These are phyloP conservation scores for Terrapene triunguis DNA, from an alignment of 2,113 vertebrate genomes.

Conservation along the genomic window DNA sequence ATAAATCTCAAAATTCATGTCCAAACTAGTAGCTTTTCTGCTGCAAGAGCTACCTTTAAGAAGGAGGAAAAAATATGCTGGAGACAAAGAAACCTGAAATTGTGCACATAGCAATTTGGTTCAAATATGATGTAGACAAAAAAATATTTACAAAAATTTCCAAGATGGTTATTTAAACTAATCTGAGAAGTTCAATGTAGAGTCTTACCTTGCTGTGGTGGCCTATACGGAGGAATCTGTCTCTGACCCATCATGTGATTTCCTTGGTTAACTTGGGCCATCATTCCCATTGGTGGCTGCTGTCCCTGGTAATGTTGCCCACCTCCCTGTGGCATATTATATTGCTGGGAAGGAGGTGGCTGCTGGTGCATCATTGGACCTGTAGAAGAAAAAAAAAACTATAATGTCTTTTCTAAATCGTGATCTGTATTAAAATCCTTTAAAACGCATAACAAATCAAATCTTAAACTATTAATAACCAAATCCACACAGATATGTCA, in stretches of 20 bases:
- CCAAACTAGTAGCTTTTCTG: conserved; percentile 18
- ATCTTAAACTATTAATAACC: accelerated
- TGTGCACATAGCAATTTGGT: background rate
- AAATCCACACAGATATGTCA: background rate
- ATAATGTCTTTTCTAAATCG: background rate
- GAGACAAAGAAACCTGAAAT: conserved; percentile 22
- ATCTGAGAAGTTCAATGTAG: background rate
- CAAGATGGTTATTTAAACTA: conserved; percentile 2
- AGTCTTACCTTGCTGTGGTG: conserved; percentile 95
- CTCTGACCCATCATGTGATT: conserved; percentile 98
- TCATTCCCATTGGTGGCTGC: conserved; percentile 97
- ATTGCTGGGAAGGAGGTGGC: conserved; percentile 94
- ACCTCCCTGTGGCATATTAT: conserved; percentile 94
- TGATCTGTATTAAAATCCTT: background rate
- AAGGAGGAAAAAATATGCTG: conserved; percentile 26
- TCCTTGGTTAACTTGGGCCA: conserved; percentile 95
- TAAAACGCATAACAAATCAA: background rate
- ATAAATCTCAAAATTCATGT: conserved; percentile 3
- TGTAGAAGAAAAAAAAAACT: conserved; percentile 52
- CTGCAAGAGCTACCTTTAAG: conserved; percentile 41
- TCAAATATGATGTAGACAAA: conserved; percentile 13
- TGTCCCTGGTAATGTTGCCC: conserved; percentile 98
- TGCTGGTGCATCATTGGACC: conserved; percentile 99
- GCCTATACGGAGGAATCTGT: conserved; percentile 97
- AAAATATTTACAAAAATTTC: conserved; percentile 32